Evolutionary conservation across 1,140 invertebrate genomes (phyloP).

Genomic region (Trachymyrmex septentrionalis): DNA sequence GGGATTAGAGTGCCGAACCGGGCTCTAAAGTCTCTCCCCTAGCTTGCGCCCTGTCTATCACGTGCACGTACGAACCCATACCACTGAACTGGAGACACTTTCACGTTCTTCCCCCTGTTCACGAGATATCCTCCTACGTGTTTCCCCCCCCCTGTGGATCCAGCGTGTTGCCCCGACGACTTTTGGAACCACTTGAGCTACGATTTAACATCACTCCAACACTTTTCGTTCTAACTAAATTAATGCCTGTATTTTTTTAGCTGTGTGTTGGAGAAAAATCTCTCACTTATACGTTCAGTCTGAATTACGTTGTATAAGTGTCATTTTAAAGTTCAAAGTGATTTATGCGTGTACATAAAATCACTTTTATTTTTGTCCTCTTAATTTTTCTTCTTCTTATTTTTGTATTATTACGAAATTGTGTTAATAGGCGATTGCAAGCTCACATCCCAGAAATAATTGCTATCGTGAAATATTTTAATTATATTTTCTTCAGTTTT

Average conservation of each 20-base stretch:
- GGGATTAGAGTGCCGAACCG: slow-evolving; percentile 63
- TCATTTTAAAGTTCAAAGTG: neutral
- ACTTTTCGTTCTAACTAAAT: slow-evolving; percentile 32
- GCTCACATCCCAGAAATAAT: neutral
- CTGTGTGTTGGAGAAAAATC: neutral
- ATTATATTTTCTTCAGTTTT: neutral
- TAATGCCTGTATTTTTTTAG: neutral
- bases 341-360: neutral
- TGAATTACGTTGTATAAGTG: neutral
- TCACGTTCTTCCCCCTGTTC: slow-evolving; percentile 1
- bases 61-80: slow-evolving; percentile 31
- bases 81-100: slow-evolving; percentile 31
- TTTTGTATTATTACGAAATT: neutral
- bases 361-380: neutral
- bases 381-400: neutral
- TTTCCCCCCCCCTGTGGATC: slow-evolving; percentile 14
- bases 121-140: slow-evolving; percentile 58
- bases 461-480: neutral
- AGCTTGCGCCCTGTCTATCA: slow-evolving; percentile 51
- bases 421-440: neutral
- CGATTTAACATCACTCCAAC: slow-evolving; percentile 15
- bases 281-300: neutral
- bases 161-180: slow-evolving; percentile 15
- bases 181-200: slow-evolving; percentile 30
- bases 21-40: slow-evolving; percentile 55